A percentile compares a stretch with the other conserved stretches of the same genome.
phyloP scores from a whole-genome alignment of 1,140 invertebrate genomes.

The Platyscapa corneri region DNA sequence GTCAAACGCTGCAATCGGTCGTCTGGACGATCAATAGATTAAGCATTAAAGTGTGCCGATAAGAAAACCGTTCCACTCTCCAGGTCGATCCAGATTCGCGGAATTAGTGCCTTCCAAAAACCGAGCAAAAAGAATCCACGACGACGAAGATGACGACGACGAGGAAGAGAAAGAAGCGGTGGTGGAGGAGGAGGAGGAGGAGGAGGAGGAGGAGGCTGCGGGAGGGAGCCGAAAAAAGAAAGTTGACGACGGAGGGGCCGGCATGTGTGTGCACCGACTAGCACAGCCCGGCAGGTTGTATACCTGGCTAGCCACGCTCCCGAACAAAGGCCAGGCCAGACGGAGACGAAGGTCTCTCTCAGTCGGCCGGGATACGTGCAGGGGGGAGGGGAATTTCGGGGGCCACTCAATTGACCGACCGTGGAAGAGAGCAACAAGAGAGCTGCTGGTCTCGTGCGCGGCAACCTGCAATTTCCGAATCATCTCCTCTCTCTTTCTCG shows the following conservation, averaged over 20 bases:
- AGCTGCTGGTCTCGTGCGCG: slow-evolving; percentile 17
- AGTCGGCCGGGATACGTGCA: no score
- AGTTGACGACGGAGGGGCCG: background rate
- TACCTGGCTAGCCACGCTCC: slow-evolving; percentile 16
- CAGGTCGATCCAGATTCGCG: slow-evolving; percentile 41
- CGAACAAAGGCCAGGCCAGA: slow-evolving; percentile 41
- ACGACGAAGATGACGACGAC: background rate
- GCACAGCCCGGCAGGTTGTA: slow-evolving; percentile 4
- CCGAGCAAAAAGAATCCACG: background rate
- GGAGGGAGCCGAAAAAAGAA: background rate
- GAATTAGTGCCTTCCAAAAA: background rate
- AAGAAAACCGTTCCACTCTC: slow-evolving; percentile 14
- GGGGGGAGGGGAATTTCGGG: slow-evolving; percentile 7
- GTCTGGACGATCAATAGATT: slow-evolving; percentile 33
- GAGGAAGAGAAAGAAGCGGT: background rate
- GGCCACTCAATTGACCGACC: slow-evolving; percentile 20
- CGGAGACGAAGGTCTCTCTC: background rate
- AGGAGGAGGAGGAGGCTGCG: background rate
- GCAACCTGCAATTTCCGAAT: slow-evolving; percentile 49
- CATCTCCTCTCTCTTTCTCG: background rate
- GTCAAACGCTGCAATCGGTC: background rate
- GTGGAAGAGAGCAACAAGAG: slow-evolving; percentile 27
- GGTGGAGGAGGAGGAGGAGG: background rate
- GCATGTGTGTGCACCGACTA: slow-evolving; percentile 12
- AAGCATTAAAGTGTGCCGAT: slow-evolving; percentile 47